Conservation (phyloP, 2,113 vertebrate genomes). For the Pachypanchax playfairii region DNA sequence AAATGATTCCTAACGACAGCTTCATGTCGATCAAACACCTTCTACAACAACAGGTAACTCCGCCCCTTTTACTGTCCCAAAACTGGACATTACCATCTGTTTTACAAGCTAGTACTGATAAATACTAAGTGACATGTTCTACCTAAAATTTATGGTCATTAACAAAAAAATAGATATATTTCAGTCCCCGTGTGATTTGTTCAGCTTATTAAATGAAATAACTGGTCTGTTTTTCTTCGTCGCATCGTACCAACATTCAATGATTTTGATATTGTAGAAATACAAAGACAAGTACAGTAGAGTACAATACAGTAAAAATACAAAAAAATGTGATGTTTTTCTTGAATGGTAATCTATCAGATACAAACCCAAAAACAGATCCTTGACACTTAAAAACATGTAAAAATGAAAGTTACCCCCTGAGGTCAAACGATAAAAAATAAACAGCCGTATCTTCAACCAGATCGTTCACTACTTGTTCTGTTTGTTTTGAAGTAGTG, state of each 20-base stretch:
- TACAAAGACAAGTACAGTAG: slow-evolving; percentile 82
- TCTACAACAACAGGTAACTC: slow-evolving; percentile 12
- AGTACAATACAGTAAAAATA: slow-evolving; percentile 80
- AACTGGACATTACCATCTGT: slow-evolving; percentile 54
- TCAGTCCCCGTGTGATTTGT: slow-evolving; percentile 65
- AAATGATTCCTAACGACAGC: background rate
- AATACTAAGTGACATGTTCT: slow-evolving; percentile 68
- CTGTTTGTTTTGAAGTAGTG: slow-evolving; percentile 39
- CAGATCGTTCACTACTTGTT: slow-evolving; percentile 40
- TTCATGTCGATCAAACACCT: too few relatives aligned
- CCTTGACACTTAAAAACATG: slow-evolving; percentile 65
- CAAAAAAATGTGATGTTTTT: slow-evolving; percentile 72
- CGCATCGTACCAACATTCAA: slow-evolving; percentile 80
- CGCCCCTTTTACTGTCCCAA: slow-evolving; percentile 17
- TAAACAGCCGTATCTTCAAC: slow-evolving; percentile 59
- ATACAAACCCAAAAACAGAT: slow-evolving; percentile 70
- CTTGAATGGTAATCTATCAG: slow-evolving; percentile 72
- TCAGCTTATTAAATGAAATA: slow-evolving; percentile 79
- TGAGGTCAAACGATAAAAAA: slow-evolving; percentile 78
- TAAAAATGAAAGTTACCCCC: slow-evolving; percentile 67
- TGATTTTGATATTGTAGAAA: slow-evolving; percentile 75
- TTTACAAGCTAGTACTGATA: slow-evolving; percentile 69
- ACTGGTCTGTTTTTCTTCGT: slow-evolving; percentile 63
- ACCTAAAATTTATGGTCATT: slow-evolving; percentile 55
- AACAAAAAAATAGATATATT: slow-evolving; percentile 52